Base-by-base conservation (phyloP, 2,797 vertebrate genomes). In the Crocodylus rhombifer region DNA sequence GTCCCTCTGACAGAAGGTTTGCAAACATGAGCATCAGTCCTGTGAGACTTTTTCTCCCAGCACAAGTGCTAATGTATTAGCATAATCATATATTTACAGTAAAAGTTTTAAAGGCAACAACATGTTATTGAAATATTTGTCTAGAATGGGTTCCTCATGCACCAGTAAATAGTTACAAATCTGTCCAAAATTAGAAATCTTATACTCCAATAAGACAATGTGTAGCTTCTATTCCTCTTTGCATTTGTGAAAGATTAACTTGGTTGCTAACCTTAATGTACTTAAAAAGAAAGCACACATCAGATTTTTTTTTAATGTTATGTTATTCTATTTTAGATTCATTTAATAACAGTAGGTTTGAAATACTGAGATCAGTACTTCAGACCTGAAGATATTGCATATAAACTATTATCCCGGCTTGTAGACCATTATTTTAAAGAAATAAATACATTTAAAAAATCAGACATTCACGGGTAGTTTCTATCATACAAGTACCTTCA, bases 401-500 rank as follows among this genome's bases (percentile, higher is more conserved):
- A 87, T 42, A 82, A 77, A 81, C 26, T n/a, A 75, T 55, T 91
- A 88, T 30, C 73, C 79, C 86, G 84, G 63, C 73, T 94, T 80
- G 63, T 14, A 96, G 65, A 84, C 80, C 86, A 18, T 3, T 87
- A 28, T 1, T 84, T 75, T 65, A 92, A 51, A 87, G 86, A 90
- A 78, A 83, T 87, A 94, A 87, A 77, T 84, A 4, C 87, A 75
- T 77, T 51, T 51, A 51, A 51, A 86, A 84, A 91, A 93, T 88
- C 28, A 94, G 79, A 73, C 26, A 86, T 61, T 57, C 81, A 85
- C 62, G 84, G 88, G 93, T 9, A 21, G 63, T 62, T 82, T 86
- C 15, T 62, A 62, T 95, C 80, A 71, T 91, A 82, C 8, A 92
- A 94, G 83, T 97, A 98, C 97, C 97, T 98, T 97, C 85, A 86